Evolutionary conservation across 1,140 invertebrate genomes (phyloP), one percentile per base, ranked within the genome.

Genomic region (Akabosia matsudoensis): DNA sequence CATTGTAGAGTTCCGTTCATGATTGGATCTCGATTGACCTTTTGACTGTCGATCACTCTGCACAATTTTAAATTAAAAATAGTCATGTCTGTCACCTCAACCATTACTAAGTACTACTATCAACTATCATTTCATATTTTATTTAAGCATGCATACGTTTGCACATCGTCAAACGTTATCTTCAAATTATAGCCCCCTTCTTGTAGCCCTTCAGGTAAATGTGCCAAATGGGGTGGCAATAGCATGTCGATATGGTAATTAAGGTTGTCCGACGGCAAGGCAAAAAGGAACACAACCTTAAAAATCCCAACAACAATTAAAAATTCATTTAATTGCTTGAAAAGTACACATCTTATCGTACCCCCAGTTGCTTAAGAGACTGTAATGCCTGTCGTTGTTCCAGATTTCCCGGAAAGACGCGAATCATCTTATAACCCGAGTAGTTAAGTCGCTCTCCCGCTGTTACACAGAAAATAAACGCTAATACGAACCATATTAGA

Each of bases 1-100:
- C 70, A 76, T 22, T 34, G 22, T 13, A 75, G 28, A 2, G 33
- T 16, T 52, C 70, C 75, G 24, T 76, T 34, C 18, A 54, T 26
- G 61, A 61, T 22, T 24, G 16, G 26, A 0, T 73, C 70, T 16
- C 31, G 22, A 33, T 76, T 72, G 0, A 76, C 31, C 28, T 33
- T 10, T 0, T 76, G 18, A 1, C 10, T 30, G n/a, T 67, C 22
- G 22, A 67, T 67, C 31, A 67, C 10, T 30, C 61, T 67, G 30
- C 31, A 22, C 4, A 22, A 61, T 14, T 7, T 7, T 24, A 61
- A 61, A 24, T n/a, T n/a, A n/a, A n/a, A n/a, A n/a, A n/a, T n/a
- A n/a, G n/a, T n/a, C n/a, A n/a, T n/a, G n/a, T n/a, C n/a, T n/a
- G n/a, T n/a, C n/a, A n/a, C n/a, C n/a, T n/a, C n/a, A 61, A 61